phyloP scores from a whole-genome alignment of 2,797 vertebrate genomes.

The Galagoides demidoff region DNA sequence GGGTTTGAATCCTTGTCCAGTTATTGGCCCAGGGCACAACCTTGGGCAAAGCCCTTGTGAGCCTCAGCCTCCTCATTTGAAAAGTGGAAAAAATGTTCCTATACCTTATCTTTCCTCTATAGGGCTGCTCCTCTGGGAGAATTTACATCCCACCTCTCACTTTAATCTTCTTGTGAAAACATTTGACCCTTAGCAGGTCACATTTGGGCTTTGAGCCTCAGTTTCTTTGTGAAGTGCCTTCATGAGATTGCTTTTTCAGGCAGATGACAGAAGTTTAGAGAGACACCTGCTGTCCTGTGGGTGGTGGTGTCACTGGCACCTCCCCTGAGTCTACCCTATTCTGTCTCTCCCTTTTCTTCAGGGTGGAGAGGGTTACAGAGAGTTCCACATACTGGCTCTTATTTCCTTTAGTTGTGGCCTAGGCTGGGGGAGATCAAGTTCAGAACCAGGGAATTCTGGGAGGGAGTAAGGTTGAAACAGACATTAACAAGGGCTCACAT shows the following conservation, averaged over 20 bases:
- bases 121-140: not conserved
- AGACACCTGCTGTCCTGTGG: not conserved
- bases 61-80: not conserved
- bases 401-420: not conserved
- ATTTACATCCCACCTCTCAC: not conserved
- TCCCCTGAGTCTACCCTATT: not conserved
- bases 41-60: not conserved
- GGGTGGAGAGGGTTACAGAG: not conserved
- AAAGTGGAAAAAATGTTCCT: not conserved
- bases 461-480: not conserved
- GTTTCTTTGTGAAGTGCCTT: not conserved
- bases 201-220: not conserved
- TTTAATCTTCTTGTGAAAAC: not conserved
- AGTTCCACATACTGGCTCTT: constrained; percentile 26
- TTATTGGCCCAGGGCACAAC: not conserved
- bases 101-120: not conserved
- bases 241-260: not conserved
- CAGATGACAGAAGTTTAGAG: not conserved
- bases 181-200: not conserved
- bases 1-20: not conserved
- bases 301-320: not conserved
- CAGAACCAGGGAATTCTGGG: not conserved
- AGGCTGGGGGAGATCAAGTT: constrained; percentile 36
- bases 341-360: not conserved
- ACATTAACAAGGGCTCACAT: not conserved